Base-by-base conservation (phyloP, 35 echinoderm and acorn worm genomes). In the Amphiura filiformis region DNA sequence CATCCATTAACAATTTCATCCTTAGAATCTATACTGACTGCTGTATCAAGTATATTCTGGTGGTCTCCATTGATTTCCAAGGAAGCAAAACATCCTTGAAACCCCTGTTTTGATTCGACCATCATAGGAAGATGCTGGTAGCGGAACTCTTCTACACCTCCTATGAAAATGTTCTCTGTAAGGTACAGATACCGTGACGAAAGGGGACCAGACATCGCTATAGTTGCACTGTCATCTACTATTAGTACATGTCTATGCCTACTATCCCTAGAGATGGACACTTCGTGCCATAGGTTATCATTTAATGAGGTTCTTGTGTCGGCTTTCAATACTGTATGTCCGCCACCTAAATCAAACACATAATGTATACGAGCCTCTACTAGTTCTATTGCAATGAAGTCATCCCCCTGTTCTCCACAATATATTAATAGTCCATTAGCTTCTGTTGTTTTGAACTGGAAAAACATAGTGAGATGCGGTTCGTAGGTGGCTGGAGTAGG, bases 281-380 rank as follows among this genome's bases (percentile, higher is more conserved):
- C 92, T 47, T 94, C 92, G 61, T 99, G 96, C 96, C 96, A 99
- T 44, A 87, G 49, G 76, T 99, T 99, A 77, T 99, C 93, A 30
- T 99, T 99, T 22, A 99, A 38, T 30, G 40, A 77, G 37, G 81
- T 82, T 2, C 78, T 65, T 36, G 90, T 95, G 38, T 87, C n/a
- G 15, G 87, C 96, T 33, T 86, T 87, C 36, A 99, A 84, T n/a
- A 77, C 88, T 32, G 80, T 87, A 0, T 89, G 65, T n/a, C 93
- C 90, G 11, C 86, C 91, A 39, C 96, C 96, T 32, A 88, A 61
- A 78, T 99, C 92, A 75, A 90, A 99, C 1, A 85, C 84, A 78
- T n/a, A 99, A 77, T 95, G 90, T 7, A 99, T 78, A 35, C 84
- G 87, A 2, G 93, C 93, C 1, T 78, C 90, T 35, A 92, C 83